Percentiles rank a stretch among this genome's conserved stretches.
Evolutionary conservation across 2,797 vertebrate genomes (phyloP).

Genomic region (Peromyscus nudipes): DNA sequence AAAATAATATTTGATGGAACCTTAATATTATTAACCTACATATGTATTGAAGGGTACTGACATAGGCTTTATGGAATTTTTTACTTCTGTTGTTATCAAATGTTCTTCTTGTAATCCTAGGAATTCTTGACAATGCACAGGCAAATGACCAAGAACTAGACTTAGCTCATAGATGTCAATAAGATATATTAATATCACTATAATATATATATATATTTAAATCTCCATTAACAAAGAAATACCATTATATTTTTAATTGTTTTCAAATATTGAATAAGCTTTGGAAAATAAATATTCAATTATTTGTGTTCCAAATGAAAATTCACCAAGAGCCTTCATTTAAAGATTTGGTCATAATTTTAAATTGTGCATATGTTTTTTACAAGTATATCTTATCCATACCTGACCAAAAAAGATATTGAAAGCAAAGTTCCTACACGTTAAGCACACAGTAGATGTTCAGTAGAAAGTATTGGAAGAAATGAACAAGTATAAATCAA

Average conservation of each 20-base stretch:
- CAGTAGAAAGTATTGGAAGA: slow-evolving; percentile 5
- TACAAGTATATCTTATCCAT: background rate
- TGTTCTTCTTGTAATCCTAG: background rate
- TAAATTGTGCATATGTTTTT: background rate
- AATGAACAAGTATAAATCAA: background rate
- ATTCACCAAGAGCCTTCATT: background rate
- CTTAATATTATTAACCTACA: background rate
- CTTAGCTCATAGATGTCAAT: background rate
- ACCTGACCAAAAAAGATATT: background rate
- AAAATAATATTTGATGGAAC: background rate
- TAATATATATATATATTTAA: no score
- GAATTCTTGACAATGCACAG: background rate
- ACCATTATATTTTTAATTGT: background rate
- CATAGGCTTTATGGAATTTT: background rate
- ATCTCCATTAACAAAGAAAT: background rate
- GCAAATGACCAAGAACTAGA: background rate
- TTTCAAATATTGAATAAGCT: background rate
- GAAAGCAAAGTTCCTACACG: background rate
- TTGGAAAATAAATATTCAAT: background rate
- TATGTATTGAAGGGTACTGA: background rate
- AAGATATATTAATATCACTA: background rate
- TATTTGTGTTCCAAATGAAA: background rate
- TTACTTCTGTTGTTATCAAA: background rate
- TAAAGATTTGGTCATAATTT: background rate
- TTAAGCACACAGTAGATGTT: background rate